Evolutionary conservation across 1,140 invertebrate genomes (phyloP).

Genomic region (Battus philenor): DNA sequence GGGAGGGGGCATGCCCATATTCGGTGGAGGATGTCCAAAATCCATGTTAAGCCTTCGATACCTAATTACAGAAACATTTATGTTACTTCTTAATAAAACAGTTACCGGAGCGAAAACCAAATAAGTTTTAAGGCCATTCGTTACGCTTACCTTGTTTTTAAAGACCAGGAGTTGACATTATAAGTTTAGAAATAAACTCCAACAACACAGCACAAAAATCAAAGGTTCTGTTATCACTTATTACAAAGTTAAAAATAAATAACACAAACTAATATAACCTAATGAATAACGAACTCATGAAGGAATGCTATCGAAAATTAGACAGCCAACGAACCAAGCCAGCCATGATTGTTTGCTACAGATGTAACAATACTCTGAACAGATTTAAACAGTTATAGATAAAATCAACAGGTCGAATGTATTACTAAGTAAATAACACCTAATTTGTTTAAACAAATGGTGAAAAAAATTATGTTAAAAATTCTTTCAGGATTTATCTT

Average conservation of each 20-base stretch:
- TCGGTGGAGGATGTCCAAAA: slow-evolving; percentile 69
- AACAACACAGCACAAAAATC: slow-evolving; percentile 32
- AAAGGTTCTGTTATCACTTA: slow-evolving; percentile 23
- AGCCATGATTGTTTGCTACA: slow-evolving; percentile 37
- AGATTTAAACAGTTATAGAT: no score
- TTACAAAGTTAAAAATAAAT: slow-evolving; percentile 19
- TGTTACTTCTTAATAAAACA: slow-evolving; percentile 30
- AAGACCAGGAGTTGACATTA: slow-evolving; percentile 52
- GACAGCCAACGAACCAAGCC: slow-evolving; percentile 38
- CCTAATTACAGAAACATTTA: slow-evolving; percentile 65
- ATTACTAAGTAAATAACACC: no score
- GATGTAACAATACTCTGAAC: no score
- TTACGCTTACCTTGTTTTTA: slow-evolving; percentile 56
- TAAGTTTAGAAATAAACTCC: slow-evolving; percentile 39
- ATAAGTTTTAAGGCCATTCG: slow-evolving; percentile 17
- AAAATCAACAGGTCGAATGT: no score
- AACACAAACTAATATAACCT: slow-evolving; percentile 36
- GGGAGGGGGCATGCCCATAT: slow-evolving; percentile 65
- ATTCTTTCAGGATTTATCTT: no score
- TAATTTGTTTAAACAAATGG: no score
- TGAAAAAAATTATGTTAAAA: no score
- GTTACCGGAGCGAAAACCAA: slow-evolving; percentile 8
- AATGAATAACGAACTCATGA: slow-evolving; percentile 14
- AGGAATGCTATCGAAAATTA: slow-evolving; percentile 35
- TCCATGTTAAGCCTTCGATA: slow-evolving; percentile 68